Base-by-base conservation (phyloP, 2,888 invertebrate genomes). In the Abscondita cerata region DNA sequence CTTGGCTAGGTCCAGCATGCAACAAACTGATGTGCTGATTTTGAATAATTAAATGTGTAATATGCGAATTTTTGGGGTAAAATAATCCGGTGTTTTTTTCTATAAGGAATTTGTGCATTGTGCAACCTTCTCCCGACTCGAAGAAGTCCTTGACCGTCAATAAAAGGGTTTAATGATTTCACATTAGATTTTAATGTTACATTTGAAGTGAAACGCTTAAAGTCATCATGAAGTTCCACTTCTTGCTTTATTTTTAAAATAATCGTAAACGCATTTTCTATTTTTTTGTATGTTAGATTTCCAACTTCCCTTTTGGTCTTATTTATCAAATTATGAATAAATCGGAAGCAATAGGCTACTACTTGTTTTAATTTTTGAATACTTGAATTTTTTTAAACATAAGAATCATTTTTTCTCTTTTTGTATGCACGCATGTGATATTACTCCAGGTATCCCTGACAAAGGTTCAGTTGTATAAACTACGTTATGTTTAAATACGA, bases 1-100 rank as follows among this genome's bases (percentile, higher is more conserved):
- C 36, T 36, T 15, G 15, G 15, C 34, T 51, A 15, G 18, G 15
- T 2, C 51, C 51, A 1, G 34, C 51, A 51, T 51, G 51, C 25
- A 48, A 12, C 18, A 25, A 20, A 13, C 13, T 2, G 12, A 48
- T 1, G 11, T 36, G 25, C 6, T 25, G 4, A 6, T 25, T 25
- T 38, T 4, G 2, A n/a, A 13, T 38, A 5, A 13, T 41, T 41
- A 41, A 8, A 4, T 12, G n/a, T 15, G 41, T 12, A 4, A 25
- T 41, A 41, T 41, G 41, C 6, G 41, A 41, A 13, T 41, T 41
- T 15, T 41, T 41, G 8, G 13, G 41, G 1, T n/a, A 65, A 36
- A 16, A 65, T 40, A 9, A 62, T 59, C 9, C 57, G 65, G 41
- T 58, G 54, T 36, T 40, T 61, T 48, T 64, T 57, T 2, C 31